A percentile compares a stretch with the other conserved stretches of the same genome.
Conservation (phyloP, 1,140 invertebrate species). For the Calliphora vicina region DNA sequence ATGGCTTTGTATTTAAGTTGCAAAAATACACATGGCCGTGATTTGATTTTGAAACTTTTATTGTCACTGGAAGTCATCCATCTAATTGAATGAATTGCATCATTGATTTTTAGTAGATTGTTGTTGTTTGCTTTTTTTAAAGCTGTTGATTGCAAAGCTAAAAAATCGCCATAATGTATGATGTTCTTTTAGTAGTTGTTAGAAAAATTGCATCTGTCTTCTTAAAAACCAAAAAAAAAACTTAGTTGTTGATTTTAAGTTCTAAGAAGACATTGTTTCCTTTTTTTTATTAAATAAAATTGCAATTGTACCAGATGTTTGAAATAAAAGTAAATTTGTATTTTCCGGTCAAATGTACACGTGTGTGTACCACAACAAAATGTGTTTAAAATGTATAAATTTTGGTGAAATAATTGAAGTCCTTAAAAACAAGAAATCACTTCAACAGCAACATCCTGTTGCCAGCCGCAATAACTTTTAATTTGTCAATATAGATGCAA, state of each 20-base stretch:
- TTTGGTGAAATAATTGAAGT: background rate
- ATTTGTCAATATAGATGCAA: background rate
- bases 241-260: background rate
- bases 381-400: background rate
- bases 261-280: conserved; percentile 28
- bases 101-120: conserved; percentile 31
- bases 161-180: background rate
- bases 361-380: background rate
- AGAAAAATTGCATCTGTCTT: conserved; percentile 33
- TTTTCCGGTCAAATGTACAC: conserved; percentile 8
- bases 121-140: background rate
- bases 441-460: background rate
- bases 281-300: background rate
- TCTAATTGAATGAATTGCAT: conserved; percentile 35
- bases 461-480: background rate
- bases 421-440: background rate
- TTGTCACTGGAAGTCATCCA: conserved; percentile 34
- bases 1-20: background rate
- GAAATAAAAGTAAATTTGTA: conserved; percentile 23
- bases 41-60: conserved; percentile 34
- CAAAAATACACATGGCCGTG: conserved; percentile 4
- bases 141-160: background rate
- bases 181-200: background rate
- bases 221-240: background rate
- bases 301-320: conserved; percentile 27